Conservation (phyloP, 2,113 vertebrate genomes). For the Balaeniceps rex region DNA sequence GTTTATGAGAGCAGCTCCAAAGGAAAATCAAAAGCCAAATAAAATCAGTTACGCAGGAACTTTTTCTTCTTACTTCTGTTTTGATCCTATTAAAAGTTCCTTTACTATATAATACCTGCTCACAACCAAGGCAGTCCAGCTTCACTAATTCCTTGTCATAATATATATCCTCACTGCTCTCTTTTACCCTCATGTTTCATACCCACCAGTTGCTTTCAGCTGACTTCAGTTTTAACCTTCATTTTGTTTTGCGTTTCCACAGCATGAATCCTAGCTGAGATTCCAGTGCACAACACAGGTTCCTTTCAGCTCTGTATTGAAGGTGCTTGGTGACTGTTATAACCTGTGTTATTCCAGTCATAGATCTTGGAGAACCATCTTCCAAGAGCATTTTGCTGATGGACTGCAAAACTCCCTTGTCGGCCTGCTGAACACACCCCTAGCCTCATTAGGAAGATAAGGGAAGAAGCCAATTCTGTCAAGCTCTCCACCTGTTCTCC, state of each 20-base stretch:
- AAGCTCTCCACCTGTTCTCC: conserved; percentile 25
- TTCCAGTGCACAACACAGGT: background rate
- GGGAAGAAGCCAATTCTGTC: background rate
- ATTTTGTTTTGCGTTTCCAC: background rate
- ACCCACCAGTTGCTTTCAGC: background rate
- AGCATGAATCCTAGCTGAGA: background rate
- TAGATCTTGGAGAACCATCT: background rate
- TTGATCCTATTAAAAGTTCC: background rate
- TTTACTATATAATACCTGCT: background rate
- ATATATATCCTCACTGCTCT: background rate
- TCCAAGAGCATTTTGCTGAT: background rate
- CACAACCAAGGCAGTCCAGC: background rate
- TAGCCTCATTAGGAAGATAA: background rate
- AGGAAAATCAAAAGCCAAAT: background rate
- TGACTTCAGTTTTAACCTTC: background rate
- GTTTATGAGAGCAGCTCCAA: background rate
- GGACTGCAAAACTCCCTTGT: background rate
- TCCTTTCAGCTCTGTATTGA: background rate
- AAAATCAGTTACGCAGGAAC: background rate
- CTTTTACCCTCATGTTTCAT: background rate
- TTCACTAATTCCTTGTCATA: background rate
- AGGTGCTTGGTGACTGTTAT: background rate
- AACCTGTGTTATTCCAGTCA: background rate
- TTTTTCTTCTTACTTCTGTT: background rate
- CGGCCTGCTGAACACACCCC: background rate